Base-by-base conservation (phyloP, 2,888 invertebrate genomes). In the Gibbula magus region DNA sequence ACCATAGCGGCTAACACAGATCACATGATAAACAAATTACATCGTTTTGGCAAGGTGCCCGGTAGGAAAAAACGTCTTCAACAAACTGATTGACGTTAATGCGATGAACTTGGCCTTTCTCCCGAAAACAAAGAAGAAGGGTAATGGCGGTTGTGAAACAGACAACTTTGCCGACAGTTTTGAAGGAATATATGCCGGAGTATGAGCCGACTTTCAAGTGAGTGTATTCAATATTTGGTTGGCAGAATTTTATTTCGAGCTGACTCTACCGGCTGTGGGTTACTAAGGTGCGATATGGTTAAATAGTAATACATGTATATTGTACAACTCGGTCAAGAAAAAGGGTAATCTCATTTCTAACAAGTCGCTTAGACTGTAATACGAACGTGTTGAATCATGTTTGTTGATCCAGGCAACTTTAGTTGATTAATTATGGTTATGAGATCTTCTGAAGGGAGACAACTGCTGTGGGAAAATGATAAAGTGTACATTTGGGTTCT, bases 171-270 rank as follows among this genome's bases (percentile, higher is more conserved):
- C 82, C 82, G n/a, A 79, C 79, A 18, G 79, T 82, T 32, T 20
- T 82, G 22, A 75, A 82, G 66, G 79, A 82, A 51, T 82, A 82
- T n/a, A 80, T 79, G 32, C 82, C 82, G 18, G 80, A 82, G 8
- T 79, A 80, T 51, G 78, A 67, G 10, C 80, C 79, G 7, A 52
- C 52, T 25, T 20, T 73, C 16, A 79, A 70, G 81, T 81, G 70
- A 77, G 81, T 75, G 22, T 32, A 29, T 61, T 32, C 4, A 20
- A 20, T 20, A 20, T 20, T 56, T 10, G n/a, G 20, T 20, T 56
- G 25, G 8, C 20, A 18, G 10, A 13, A 18, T 54, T 20, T 54
- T 20, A 10, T 5, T 45, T 5, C 10, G 45, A 16, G 18, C 29
- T 25, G 61, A 22, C 61, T 16, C 10, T 22, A 13, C 2, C 25